Evolutionary conservation across 2,797 vertebrate genomes (phyloP).

Genomic region (Hephaestus fuliginosus): DNA sequence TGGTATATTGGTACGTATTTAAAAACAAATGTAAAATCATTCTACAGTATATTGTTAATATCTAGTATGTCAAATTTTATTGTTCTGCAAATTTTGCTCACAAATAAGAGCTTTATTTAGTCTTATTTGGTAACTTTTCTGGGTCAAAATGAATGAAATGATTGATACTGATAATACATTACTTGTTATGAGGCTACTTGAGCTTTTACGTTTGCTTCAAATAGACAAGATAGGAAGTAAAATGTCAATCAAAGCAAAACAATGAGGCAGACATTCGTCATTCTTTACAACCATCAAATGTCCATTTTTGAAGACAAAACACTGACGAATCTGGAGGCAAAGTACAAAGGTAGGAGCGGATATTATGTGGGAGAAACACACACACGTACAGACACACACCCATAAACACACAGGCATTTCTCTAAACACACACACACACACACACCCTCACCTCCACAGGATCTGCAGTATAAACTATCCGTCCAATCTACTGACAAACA

Average conservation of each 20-base stretch:
- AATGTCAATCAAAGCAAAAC: background rate
- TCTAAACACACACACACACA: constrained; percentile 46
- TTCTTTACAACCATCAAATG: constrained; percentile 11
- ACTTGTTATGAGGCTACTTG: background rate
- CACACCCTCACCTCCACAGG: constrained; percentile 52
- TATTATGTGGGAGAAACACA: constrained; percentile 25
- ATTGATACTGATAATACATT: background rate
- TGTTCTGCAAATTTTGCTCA: background rate
- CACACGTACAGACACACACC: constrained; percentile 25
- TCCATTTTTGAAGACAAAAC: constrained; percentile 49
- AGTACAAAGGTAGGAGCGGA: constrained; percentile 53
- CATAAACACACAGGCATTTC: constrained; percentile 37
- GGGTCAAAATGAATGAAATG: background rate
- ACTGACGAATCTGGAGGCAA: constrained; percentile 19
- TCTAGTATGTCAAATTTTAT: background rate
- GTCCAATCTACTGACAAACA: constrained; percentile 60
- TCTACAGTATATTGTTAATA: no score
- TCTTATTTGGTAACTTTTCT: background rate
- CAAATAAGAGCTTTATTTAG: background rate
- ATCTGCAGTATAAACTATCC: constrained; percentile 48
- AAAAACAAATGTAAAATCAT: no score
- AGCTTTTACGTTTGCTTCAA: background rate
- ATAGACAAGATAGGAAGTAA: background rate
- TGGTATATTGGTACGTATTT: no score
- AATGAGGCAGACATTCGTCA: constrained; percentile 10